Conservation (phyloP, 1,140 invertebrate species). For the Sweltsa coloradensis region DNA sequence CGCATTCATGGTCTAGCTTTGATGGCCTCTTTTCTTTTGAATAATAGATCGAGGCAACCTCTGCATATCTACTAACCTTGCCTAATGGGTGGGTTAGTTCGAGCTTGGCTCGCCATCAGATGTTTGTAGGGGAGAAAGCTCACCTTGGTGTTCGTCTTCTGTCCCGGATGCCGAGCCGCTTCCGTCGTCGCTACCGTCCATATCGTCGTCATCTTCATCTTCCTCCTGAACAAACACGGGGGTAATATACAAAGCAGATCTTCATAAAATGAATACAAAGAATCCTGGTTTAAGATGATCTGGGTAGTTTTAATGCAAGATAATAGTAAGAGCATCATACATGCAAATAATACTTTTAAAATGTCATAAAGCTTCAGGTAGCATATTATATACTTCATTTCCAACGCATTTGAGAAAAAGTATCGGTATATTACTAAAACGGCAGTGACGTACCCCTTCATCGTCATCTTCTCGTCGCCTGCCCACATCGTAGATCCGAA, state of each 20-base stretch:
- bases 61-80: no score
- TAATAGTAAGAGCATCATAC: neutral
- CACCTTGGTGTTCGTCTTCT: slow-evolving; percentile 24
- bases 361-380: neutral
- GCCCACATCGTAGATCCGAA: slow-evolving; percentile 72
- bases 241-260: neutral
- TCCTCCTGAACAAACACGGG: slow-evolving; percentile 15
- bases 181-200: slow-evolving; percentile 39
- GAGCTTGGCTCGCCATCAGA: slow-evolving; percentile 4
- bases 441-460: slow-evolving; percentile 38
- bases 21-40: no score
- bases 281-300: neutral
- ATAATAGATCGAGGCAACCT: no score
- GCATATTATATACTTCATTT: neutral
- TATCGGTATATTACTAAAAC: neutral
- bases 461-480: slow-evolving; percentile 57
- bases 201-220: slow-evolving; percentile 21
- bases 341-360: neutral
- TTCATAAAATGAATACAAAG: neutral
- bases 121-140: neutral
- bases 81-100: no score
- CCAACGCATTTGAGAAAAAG: neutral
- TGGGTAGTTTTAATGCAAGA: neutral
- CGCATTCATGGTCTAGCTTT: no score
- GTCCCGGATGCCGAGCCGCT: slow-evolving; percentile 35